A percentile compares a stretch with the other conserved stretches of the same genome.
phyloP scores from a whole-genome alignment of 1,140 invertebrate genomes.

The Varroa destructor region DNA sequence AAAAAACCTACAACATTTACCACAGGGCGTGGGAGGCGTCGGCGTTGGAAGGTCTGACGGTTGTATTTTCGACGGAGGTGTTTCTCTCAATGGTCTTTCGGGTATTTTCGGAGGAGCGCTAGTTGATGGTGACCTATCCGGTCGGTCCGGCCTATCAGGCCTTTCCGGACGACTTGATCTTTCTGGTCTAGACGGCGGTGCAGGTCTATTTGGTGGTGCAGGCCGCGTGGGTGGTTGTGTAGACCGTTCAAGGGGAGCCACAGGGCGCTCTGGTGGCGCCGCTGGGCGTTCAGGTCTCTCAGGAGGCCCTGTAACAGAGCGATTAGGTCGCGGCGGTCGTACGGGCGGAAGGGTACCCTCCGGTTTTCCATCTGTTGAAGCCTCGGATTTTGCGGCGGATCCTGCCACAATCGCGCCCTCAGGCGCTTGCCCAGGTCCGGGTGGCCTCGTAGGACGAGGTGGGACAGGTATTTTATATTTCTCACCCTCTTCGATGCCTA shows the following conservation, averaged over 20 bases:
- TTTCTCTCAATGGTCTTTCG: conserved; percentile 33
- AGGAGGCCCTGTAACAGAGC: conserved; percentile 31
- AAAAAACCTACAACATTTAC: neutral
- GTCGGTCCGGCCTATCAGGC: conserved; percentile 9
- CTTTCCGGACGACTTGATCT: conserved; percentile 19
- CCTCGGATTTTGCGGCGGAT: neutral
- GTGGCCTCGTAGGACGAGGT: conserved; percentile 24
- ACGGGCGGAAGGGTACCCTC: neutral
- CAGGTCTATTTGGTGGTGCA: conserved; percentile 30
- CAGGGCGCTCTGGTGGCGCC: conserved; percentile 30
- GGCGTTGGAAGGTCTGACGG: conserved; percentile 31
- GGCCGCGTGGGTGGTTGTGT: conserved; percentile 30
- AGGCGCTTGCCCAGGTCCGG: neutral
- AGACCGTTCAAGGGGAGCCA: conserved; percentile 31
- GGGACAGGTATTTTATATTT: neutral
- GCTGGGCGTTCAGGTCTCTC: conserved; percentile 31
- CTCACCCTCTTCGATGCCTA: neutral
- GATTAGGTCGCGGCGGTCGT: conserved; percentile 32
- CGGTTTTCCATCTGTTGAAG: conserved; percentile 12
- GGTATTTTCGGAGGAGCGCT: conserved; percentile 32
- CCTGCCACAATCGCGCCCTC: neutral
- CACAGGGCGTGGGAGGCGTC: conserved; percentile 36
- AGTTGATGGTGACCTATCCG: neutral
- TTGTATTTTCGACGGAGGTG: conserved; percentile 30
- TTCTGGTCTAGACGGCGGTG: conserved; percentile 13